These are phyloP conservation scores for Andrena camellia DNA, from an alignment of 2,888 invertebrate genomes.

Conservation along the genomic window DNA sequence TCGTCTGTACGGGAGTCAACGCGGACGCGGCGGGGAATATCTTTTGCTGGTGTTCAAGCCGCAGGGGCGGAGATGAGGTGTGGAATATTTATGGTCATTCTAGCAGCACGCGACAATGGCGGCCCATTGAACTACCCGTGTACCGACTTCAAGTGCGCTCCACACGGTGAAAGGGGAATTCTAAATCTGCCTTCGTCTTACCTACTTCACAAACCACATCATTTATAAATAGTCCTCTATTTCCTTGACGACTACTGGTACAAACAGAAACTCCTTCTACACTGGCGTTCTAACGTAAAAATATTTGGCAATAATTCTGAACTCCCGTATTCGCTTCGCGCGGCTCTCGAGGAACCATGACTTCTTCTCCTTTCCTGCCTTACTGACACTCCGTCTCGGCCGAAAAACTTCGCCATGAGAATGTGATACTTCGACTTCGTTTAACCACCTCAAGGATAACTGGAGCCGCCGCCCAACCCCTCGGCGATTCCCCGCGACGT, in stretches of 20 bases:
- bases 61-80: constrained; percentile 71
- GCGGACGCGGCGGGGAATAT: constrained; percentile 54
- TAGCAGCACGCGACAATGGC: constrained; percentile 72
- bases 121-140: constrained; percentile 65
- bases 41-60: constrained; percentile 61
- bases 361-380: constrained; percentile 19
- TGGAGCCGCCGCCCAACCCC: constrained; percentile 14
- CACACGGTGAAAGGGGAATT: constrained; percentile 49
- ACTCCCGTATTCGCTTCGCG: background rate
- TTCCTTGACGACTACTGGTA: too few relatives aligned
- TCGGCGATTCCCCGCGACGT: constrained; percentile 54
- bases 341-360: constrained; percentile 16
- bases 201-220: background rate
- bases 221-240: constrained; percentile 6
- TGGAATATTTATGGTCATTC: constrained; percentile 79
- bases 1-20: constrained; percentile 50
- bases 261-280: too few relatives aligned
- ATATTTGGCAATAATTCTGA: too few relatives aligned
- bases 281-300: too few relatives aligned
- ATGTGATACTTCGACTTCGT: constrained; percentile 44
- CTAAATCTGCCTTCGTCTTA: constrained; percentile 42
- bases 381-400: constrained; percentile 23
- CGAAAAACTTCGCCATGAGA: constrained; percentile 35
- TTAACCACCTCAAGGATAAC: constrained; percentile 48
- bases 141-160: constrained; percentile 51